phyloP scores from a whole-genome alignment of 2,888 invertebrate genomes.

The Baccha elongata region DNA sequence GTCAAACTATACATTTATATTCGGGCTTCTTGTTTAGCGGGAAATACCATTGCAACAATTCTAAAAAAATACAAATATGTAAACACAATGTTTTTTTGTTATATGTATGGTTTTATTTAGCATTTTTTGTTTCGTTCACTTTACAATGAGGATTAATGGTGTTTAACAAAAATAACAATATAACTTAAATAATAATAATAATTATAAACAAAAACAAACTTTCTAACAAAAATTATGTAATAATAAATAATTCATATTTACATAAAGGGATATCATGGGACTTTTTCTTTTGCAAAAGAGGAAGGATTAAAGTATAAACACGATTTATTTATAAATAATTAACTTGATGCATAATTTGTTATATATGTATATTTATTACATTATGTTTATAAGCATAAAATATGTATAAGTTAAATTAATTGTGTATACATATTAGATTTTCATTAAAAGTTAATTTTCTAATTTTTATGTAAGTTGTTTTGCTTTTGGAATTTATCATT shows the following conservation, averaged over 20 bases:
- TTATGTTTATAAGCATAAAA: conserved; percentile 31
- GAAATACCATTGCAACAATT: too few species aligned
- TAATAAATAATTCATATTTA: conserved; percentile 72
- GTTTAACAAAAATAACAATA: conserved; percentile 73
- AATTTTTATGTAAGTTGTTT: conserved; percentile 33
- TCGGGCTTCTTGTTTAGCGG: too few species aligned
- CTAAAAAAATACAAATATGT: too few species aligned
- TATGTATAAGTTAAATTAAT: conserved; percentile 48
- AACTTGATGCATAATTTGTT: conserved; percentile 29
- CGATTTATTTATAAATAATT: conserved; percentile 42
- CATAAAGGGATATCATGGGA: conserved; percentile 46
- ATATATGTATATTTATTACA: conserved; percentile 24
- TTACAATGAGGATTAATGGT: conserved; percentile 73
- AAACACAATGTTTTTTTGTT: conserved; percentile 35
- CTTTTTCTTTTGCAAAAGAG: conserved; percentile 40
- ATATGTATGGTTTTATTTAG: conserved; percentile 67
- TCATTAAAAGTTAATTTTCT: conserved; percentile 28
- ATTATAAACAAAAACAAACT: conserved; percentile 69
- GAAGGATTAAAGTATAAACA: conserved; percentile 25
- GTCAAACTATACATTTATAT: too few species aligned
- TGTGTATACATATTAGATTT: conserved; percentile 48
- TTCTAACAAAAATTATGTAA: conserved; percentile 57
- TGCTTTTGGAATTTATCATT: conserved; percentile 55
- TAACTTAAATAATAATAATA: conserved; percentile 65
- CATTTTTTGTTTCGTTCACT: conserved; percentile 63